These are phyloP conservation scores for Poecilus cupreus DNA, from an alignment of 2,888 invertebrate genomes.

Conservation along the genomic window DNA sequence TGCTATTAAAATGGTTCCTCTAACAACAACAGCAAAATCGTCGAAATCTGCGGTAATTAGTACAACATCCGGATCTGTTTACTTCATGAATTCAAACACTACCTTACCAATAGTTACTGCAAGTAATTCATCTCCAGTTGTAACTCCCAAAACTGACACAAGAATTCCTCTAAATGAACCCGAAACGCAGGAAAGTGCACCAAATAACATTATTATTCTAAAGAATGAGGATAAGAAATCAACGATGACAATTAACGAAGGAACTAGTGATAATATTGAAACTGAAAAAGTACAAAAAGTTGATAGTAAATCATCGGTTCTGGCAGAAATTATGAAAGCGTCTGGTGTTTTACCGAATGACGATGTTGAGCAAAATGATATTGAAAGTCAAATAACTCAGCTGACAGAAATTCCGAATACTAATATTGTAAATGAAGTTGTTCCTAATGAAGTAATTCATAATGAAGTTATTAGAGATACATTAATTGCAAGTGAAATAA, in stretches of 20 bases:
- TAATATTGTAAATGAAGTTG: constrained; percentile 66
- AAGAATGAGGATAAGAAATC: constrained; percentile 37
- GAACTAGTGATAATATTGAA: constrained; percentile 13
- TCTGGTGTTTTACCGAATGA: constrained; percentile 62
- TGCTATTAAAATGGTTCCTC: constrained; percentile 70
- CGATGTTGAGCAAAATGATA: constrained; percentile 62
- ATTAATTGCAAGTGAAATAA: neutral
- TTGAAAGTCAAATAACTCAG: constrained; percentile 64
- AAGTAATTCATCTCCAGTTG: constrained; percentile 63
- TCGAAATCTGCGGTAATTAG: constrained; percentile 61
- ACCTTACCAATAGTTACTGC: constrained; percentile 63
- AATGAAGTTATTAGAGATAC: neutral
- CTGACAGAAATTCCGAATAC: constrained; percentile 61
- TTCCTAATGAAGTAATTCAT: neutral
- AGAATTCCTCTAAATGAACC: neutral
- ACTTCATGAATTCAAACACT: constrained; percentile 66
- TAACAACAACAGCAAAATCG: constrained; percentile 66
- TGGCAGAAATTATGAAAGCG: constrained; percentile 64
- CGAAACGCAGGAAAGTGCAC: neutral
- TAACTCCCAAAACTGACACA: constrained; percentile 61
- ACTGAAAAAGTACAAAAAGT: neutral
- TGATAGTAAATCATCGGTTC: constrained; percentile 62
- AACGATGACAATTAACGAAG: neutral
- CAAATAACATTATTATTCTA: constrained; percentile 25
- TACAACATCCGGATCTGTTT: constrained; percentile 65